Evolutionary conservation across 92 coral and sea anemone genomes (phyloP).

Genomic region (Porites rus): DNA sequence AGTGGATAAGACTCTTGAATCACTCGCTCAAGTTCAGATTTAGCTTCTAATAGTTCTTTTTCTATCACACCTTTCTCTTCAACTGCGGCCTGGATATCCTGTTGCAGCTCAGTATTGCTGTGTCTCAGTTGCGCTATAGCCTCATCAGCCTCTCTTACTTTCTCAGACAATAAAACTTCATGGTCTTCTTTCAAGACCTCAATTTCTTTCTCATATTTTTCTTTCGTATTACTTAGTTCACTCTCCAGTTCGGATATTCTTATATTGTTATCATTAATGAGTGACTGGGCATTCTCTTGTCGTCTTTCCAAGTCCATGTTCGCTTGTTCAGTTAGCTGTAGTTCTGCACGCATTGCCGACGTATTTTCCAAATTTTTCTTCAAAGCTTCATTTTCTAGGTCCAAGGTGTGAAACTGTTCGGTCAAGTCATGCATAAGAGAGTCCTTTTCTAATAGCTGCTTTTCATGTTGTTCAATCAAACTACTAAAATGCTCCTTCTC

Average conservation of each 20-base stretch:
- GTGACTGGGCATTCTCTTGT: constrained; percentile 27
- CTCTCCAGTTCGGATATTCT: constrained; percentile 16
- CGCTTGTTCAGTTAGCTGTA: constrained; percentile 11
- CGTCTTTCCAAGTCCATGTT: constrained; percentile 54
- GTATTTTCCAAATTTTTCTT: constrained; percentile 21
- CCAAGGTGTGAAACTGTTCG: constrained; percentile 28
- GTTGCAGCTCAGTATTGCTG: constrained; percentile 35
- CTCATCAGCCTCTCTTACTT: constrained; percentile 44
- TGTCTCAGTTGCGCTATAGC: constrained; percentile 20
- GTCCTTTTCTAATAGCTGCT: constrained; percentile 76
- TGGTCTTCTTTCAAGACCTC: constrained; percentile 36
- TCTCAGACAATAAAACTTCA: constrained; percentile 32
- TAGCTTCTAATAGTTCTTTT: constrained; percentile 12
- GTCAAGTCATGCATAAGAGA: constrained; percentile 47
- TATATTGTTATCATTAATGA: constrained; percentile 41
- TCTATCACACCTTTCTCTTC: constrained; percentile 27
- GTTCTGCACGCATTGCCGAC: not conserved
- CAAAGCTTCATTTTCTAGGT: constrained; percentile 20
- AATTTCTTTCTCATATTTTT: constrained; percentile 34
- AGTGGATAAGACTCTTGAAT: constrained; percentile 30
- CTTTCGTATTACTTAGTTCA: constrained; percentile 20
- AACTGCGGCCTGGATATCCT: not conserved
- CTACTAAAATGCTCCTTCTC: constrained; percentile 71
- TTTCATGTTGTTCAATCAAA: constrained; percentile 50
- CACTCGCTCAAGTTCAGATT: constrained; percentile 30